Percentiles rank a stretch among this genome's conserved stretches.
These are phyloP conservation scores for Platichthys flesus DNA, from an alignment of 2,113 vertebrate species.

Conservation along the genomic window DNA sequence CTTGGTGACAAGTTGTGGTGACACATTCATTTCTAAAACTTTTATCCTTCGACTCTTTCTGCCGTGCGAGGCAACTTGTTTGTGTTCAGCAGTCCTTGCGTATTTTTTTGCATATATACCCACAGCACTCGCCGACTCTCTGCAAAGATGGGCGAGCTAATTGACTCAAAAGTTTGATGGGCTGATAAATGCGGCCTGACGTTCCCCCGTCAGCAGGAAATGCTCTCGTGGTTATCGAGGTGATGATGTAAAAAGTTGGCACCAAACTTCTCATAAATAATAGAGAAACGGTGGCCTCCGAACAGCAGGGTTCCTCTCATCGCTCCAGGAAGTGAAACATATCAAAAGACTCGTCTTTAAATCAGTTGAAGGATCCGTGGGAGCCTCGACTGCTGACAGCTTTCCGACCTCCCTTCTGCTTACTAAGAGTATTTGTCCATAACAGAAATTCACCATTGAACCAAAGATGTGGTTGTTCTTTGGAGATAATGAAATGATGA, in stretches of 20 bases:
- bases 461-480: constrained; percentile 55
- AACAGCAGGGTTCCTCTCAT: constrained; percentile 31
- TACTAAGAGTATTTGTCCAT: constrained; percentile 10
- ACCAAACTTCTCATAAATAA: constrained; percentile 33
- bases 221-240: constrained; percentile 7
- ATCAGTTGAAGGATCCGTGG: background rate
- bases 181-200: constrained; percentile 24
- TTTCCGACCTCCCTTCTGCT: constrained; percentile 17
- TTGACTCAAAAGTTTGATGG: background rate
- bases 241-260: constrained; percentile 29
- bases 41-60: constrained; percentile 13
- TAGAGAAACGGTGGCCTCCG: constrained; percentile 12
- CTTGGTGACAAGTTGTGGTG: constrained; percentile 37
- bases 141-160: background rate
- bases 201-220: background rate
- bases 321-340: constrained; percentile 24
- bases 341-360: constrained; percentile 16
- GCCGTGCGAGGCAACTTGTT: constrained; percentile 8
- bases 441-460: constrained; percentile 32
- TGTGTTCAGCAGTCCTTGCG: background rate
- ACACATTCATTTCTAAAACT: constrained; percentile 34
- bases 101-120: background rate
- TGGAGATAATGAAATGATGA: constrained; percentile 3
- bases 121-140: constrained; percentile 22
- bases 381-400: background rate